phyloP scores from a whole-genome alignment of 2,888 invertebrate genomes.

The Gastracanthus pulcherrimus region DNA sequence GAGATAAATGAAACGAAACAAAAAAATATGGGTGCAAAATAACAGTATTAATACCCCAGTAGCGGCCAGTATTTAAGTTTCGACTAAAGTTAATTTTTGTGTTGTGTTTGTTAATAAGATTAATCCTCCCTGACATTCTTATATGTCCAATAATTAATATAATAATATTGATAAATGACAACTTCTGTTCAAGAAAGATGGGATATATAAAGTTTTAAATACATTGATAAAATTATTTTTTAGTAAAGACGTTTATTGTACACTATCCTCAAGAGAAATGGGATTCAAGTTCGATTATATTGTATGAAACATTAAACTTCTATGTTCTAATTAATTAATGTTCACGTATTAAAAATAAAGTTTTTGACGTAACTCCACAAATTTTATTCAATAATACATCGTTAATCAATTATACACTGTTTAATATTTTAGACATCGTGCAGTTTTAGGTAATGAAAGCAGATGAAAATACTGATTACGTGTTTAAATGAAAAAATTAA shows the following conservation, averaged over 20 bases:
- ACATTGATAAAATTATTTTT: neutral
- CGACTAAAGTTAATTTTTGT: constrained; percentile 13
- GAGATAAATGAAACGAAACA: constrained; percentile 1
- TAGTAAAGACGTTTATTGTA: neutral
- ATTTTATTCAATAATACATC: neutral
- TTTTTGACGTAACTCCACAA: neutral
- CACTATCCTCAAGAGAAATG: neutral
- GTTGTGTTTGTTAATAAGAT: constrained; percentile 13
- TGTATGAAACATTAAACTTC: constrained; percentile 53
- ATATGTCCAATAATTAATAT: neutral
- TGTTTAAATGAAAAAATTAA: constrained; percentile 19
- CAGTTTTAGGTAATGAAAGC: constrained; percentile 1
- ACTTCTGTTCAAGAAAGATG: neutral
- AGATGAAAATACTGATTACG: constrained; percentile 23
- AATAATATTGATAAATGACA: neutral
- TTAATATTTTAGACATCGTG: constrained; percentile 26
- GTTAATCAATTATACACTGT: neutral
- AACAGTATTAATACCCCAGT: constrained; percentile 47
- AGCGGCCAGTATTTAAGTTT: constrained; percentile 47
- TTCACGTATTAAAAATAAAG: neutral
- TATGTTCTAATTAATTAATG: constrained; percentile 43
- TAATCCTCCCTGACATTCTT: constrained; percentile 59
- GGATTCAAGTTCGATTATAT: constrained; percentile 52
- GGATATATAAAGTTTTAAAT: neutral
- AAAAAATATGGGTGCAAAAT: constrained; percentile 33